A percentile compares a stretch with the other conserved stretches of the same genome.
These are phyloP conservation scores for Trissoscelio sp. DNA, from an alignment of 2,888 invertebrate genomes.

Conservation along the genomic window DNA sequence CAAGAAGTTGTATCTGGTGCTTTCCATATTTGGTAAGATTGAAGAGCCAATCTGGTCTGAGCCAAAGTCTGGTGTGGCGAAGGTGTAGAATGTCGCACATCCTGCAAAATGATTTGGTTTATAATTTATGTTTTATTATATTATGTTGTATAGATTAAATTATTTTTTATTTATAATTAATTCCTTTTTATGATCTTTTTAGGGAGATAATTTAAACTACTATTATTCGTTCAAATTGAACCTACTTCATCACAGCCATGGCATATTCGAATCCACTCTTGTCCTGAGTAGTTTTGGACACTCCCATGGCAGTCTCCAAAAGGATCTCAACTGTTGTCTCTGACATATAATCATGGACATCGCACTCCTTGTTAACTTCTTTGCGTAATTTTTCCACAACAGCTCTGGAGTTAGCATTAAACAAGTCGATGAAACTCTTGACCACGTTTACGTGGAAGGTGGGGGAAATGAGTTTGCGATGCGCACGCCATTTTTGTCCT, in stretches of 20 bases:
- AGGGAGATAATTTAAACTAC: too few relatives aligned
- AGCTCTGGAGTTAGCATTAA: constrained; percentile 91
- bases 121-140: too few relatives aligned
- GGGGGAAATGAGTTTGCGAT: constrained; percentile 93
- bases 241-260: constrained; percentile 92
- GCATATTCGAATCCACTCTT: constrained; percentile 93
- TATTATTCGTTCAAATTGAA: too few relatives aligned
- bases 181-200: too few relatives aligned
- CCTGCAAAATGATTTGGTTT: constrained; percentile 78
- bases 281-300: constrained; percentile 92
- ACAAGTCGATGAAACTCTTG: constrained; percentile 93
- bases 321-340: constrained; percentile 93
- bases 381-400: constrained; percentile 90
- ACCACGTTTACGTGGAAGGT: constrained; percentile 94
- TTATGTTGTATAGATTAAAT: too few relatives aligned
- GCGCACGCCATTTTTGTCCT: constrained; percentile 94
- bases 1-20: constrained; percentile 89
- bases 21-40: constrained; percentile 90
- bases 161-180: too few relatives aligned
- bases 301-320: constrained; percentile 94
- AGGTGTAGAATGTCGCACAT: constrained; percentile 94
- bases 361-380: constrained; percentile 88
- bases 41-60: constrained; percentile 91
- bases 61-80: constrained; percentile 91
- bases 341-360: constrained; percentile 93